Conservation (phyloP, 2,113 vertebrate species). For the Psephotus haematonotus region DNA sequence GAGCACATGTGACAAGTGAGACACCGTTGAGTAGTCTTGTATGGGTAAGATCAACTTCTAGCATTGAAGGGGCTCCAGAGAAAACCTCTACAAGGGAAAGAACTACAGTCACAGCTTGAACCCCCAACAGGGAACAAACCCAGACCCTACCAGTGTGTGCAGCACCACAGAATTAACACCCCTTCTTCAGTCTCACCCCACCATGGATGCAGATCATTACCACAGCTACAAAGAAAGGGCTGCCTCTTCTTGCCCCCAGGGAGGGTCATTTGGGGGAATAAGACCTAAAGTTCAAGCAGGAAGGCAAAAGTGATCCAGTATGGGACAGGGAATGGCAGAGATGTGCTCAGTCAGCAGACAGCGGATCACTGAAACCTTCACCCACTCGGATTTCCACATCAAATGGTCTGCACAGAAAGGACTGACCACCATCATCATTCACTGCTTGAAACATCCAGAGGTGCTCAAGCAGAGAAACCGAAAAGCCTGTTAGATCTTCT, state of each 20-base stretch:
- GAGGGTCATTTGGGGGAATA: accelerated
- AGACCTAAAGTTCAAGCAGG: background rate
- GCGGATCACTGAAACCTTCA: background rate
- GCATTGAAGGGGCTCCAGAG: background rate
- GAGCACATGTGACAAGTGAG: background rate
- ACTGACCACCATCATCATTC: background rate
- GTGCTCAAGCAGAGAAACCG: background rate
- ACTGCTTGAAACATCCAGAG: background rate
- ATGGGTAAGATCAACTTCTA: background rate
- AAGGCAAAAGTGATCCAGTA: background rate
- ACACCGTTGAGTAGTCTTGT: background rate
- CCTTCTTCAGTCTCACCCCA: background rate
- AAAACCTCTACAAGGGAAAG: background rate
- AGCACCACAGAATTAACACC: background rate
- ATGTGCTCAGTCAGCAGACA: background rate
- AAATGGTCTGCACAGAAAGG: background rate
- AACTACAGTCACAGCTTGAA: background rate
- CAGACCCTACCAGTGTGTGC: background rate
- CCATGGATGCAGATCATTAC: accelerated
- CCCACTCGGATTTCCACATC: background rate
- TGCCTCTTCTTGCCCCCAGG: background rate
- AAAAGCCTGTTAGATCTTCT: background rate
- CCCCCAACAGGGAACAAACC: background rate
- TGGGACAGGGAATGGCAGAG: background rate
- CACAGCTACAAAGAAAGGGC: background rate